Conservation (phyloP, 2,797 vertebrate species). For the Chelmon rostratus region DNA sequence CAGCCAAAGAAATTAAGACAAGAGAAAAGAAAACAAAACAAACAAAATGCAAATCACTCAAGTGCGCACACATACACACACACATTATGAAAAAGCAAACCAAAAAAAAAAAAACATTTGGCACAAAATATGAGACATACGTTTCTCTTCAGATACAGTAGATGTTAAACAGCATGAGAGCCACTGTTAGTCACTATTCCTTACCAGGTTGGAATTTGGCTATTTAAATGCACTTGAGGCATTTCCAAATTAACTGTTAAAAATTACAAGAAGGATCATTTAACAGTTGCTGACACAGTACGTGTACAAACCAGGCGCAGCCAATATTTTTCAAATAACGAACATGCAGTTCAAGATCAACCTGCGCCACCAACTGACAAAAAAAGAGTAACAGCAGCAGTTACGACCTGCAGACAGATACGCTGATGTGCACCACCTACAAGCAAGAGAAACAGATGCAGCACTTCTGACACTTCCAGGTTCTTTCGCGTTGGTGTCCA, state of each 20-base stretch:
- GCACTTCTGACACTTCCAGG: not conserved
- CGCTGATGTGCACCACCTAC: not conserved
- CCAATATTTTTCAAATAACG: not conserved
- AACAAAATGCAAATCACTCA: conserved; percentile 51
- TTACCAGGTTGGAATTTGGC: conserved; percentile 49
- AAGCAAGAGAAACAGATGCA: not conserved
- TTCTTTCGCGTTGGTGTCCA: fast-evolving
- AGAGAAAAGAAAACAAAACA: conserved; percentile 41
- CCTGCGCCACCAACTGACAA: conserved; percentile 5
- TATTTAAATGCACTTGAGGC: conserved; percentile 80
- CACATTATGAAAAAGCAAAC: conserved; percentile 60
- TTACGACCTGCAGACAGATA: not conserved
- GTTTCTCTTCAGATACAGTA: conserved; percentile 44
- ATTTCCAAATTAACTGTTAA: conserved; percentile 53
- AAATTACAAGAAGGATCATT: conserved; percentile 35
- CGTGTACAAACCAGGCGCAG: conserved; percentile 18
- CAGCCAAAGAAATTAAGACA: conserved; percentile 71
- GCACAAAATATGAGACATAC: conserved; percentile 76
- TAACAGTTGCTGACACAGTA: not conserved
- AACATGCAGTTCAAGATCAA: not conserved
- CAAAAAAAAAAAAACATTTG: conserved; percentile 64
- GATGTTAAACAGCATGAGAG: conserved; percentile 55
- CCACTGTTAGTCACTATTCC: conserved; percentile 32
- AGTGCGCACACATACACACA: conserved; percentile 36
- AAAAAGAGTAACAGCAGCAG: not conserved